Percentiles rank a stretch among this genome's conserved stretches.
These are phyloP conservation scores for Odocoileus virginianus DNA, from an alignment of 2,113 vertebrate species.

Conservation along the genomic window DNA sequence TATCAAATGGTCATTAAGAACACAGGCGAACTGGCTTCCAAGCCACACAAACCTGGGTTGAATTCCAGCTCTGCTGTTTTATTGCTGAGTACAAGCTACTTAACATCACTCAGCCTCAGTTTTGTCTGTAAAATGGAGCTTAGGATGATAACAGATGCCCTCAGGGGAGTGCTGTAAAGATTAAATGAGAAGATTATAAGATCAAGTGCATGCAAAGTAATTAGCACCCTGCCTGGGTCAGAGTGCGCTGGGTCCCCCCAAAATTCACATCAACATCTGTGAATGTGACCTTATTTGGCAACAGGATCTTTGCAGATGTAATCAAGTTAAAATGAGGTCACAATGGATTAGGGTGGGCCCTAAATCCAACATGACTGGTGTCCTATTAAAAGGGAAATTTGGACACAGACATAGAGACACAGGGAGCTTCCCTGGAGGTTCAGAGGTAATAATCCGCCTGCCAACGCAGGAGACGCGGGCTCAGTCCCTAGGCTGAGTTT, in stretches of 20 bases:
- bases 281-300: neutral
- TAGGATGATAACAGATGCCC: neutral
- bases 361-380: neutral
- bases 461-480: rapidly evolving
- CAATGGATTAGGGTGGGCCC: neutral
- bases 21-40: neutral
- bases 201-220: neutral
- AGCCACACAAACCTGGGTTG: neutral
- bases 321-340: neutral
- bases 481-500: neutral
- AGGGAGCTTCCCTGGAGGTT: neutral
- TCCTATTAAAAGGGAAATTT: neutral
- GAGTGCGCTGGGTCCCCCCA: neutral
- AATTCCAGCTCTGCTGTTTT: neutral
- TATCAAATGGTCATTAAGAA: neutral
- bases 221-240: neutral
- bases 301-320: slow-evolving; percentile 11
- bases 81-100: neutral
- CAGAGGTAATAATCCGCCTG: neutral
- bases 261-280: neutral
- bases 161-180: neutral
- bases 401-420: neutral
- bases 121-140: slow-evolving; percentile 1
- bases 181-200: neutral
- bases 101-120: neutral